Conservation (phyloP, 2,888 invertebrate genomes). For the Eupeodes luniger region DNA sequence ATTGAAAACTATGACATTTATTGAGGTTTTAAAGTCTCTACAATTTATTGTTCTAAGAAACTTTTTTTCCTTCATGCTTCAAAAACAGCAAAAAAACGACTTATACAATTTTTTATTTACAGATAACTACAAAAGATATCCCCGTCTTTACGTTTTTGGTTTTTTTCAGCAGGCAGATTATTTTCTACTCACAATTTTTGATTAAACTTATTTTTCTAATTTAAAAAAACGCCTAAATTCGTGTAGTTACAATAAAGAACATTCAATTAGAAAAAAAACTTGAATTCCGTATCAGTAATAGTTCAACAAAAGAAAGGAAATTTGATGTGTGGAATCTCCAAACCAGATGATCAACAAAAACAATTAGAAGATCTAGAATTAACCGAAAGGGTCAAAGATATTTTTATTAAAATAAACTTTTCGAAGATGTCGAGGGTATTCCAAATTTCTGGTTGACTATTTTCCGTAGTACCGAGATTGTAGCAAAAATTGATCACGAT, state of each 20-base stretch:
- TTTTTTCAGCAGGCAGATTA: constrained; percentile 65
- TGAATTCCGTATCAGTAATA: constrained; percentile 85
- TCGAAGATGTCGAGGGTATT: constrained; percentile 95
- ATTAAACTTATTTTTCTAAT: constrained; percentile 66
- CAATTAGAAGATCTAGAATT: constrained; percentile 90
- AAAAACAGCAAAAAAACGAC: too few species aligned
- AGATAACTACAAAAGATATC: too few species aligned
- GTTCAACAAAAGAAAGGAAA: constrained; percentile 81
- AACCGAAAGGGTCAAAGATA: constrained; percentile 85
- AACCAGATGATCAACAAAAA: constrained; percentile 93
- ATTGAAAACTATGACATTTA: too few species aligned
- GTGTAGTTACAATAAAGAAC: constrained; percentile 94
- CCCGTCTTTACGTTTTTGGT: constrained; percentile 69
- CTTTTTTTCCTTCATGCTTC: too few species aligned
- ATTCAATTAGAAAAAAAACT: constrained; percentile 91
- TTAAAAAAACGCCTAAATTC: constrained; percentile 87
- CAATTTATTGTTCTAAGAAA: too few species aligned
- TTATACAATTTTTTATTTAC: too few species aligned
- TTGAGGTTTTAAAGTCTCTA: too few species aligned
- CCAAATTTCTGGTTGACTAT: constrained; percentile 94
- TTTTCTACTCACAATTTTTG: constrained; percentile 61
- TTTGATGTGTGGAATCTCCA: constrained; percentile 92
- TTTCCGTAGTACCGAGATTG: constrained; percentile 92
- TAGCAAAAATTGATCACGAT: constrained; percentile 97
- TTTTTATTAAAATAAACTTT: constrained; percentile 85